These are phyloP conservation scores for Stichodactyla helianthus DNA, from an alignment of 64 coral and sea anemone species.

Conservation along the genomic window DNA sequence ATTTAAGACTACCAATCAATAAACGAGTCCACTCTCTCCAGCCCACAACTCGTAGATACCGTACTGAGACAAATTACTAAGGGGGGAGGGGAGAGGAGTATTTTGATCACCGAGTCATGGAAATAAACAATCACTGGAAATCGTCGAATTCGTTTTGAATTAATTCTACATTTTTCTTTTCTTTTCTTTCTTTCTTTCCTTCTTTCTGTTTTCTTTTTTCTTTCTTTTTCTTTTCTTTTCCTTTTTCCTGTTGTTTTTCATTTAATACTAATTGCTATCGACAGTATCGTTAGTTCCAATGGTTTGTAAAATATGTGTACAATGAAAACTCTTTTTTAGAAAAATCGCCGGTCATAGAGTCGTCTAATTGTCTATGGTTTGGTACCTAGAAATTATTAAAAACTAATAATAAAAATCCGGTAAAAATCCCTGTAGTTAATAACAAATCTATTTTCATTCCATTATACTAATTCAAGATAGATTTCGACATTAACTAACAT, in stretches of 20 bases:
- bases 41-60: too few relatives aligned
- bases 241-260: neutral
- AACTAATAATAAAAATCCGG: neutral
- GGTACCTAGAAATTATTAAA: neutral
- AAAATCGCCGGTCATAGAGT: too few relatives aligned
- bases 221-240: too few relatives aligned
- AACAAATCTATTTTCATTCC: neutral
- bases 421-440: neutral
- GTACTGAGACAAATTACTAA: too few relatives aligned
- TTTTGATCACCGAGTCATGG: neutral
- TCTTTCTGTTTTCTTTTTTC: too few relatives aligned
- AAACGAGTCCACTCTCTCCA: too few relatives aligned
- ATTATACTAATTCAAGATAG: neutral
- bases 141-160: neutral
- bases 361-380: too few relatives aligned
- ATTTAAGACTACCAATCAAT: too few relatives aligned
- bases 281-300: neutral
- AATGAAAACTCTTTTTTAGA: too few relatives aligned
- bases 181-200: too few relatives aligned
- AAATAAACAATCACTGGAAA: neutral
- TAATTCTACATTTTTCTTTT: neutral
- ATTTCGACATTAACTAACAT: too few relatives aligned
- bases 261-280: neutral
- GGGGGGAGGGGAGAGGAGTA: neutral
- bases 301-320: too few relatives aligned